These are phyloP conservation scores for Andricus curvator DNA, from an alignment of 2,888 invertebrate species.

Conservation along the genomic window DNA sequence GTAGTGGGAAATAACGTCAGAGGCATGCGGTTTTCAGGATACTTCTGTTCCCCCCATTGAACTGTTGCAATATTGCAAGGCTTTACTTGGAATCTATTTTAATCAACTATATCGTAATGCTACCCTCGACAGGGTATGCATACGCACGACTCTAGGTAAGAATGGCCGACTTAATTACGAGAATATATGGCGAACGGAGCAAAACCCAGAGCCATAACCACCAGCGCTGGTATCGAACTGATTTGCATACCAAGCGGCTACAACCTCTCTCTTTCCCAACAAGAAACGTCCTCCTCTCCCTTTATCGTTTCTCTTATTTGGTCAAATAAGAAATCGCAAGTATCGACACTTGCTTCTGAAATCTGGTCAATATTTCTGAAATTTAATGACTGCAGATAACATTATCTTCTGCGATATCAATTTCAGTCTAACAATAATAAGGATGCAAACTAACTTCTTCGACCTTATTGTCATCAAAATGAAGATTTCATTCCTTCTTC, in stretches of 20 bases:
- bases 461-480: too few relatives aligned
- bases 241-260: conserved; percentile 66
- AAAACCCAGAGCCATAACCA: conserved; percentile 61
- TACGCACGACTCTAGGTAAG: conserved; percentile 60
- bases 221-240: conserved; percentile 57
- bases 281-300: conserved; percentile 5
- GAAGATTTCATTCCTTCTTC: too few relatives aligned
- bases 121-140: conserved; percentile 51
- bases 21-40: conserved; percentile 6
- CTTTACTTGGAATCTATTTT: conserved; percentile 58
- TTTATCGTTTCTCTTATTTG: conserved; percentile 29
- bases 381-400: not conserved
- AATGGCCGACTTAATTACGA: conserved; percentile 74
- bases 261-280: conserved; percentile 37
- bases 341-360: not conserved
- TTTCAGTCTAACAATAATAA: not conserved
- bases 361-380: not conserved
- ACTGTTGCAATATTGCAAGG: conserved; percentile 8
- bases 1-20: not conserved
- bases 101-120: conserved; percentile 63
- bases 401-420: not conserved
- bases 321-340: conserved; percentile 7
- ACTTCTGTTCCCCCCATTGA: not conserved
- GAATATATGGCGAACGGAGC: conserved; percentile 68
- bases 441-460: not conserved